A percentile compares a stretch with the other conserved stretches of the same genome.
These are phyloP conservation scores for Spinibarbus caldwelli DNA, from an alignment of 2,797 vertebrate species.

Conservation along the genomic window DNA sequence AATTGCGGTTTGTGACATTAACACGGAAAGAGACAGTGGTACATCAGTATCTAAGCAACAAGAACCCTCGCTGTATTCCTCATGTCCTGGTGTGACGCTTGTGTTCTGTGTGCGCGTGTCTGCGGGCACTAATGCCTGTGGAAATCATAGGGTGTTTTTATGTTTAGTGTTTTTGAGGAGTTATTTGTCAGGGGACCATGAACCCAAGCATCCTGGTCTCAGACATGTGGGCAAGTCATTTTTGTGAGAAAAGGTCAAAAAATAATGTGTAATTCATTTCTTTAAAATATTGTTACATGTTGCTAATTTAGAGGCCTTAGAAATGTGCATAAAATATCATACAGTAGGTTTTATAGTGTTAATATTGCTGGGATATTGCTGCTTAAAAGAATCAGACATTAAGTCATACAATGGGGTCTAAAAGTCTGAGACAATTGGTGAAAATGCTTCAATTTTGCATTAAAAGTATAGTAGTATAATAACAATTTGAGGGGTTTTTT, in stretches of 20 bases:
- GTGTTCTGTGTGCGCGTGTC: conserved; percentile 26
- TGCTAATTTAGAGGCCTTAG: neutral
- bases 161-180: conserved; percentile 17
- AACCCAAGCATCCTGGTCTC: neutral
- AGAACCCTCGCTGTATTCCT: conserved; percentile 59
- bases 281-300: neutral
- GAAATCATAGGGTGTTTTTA: conserved; percentile 33
- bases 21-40: conserved; percentile 54
- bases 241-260: neutral
- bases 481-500: neutral
- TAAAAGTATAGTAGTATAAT: neutral
- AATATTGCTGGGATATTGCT: neutral
- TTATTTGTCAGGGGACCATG: neutral
- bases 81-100: conserved; percentile 58
- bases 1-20: conserved; percentile 60
- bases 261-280: neutral
- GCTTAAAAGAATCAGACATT: neutral
- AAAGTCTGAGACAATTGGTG: neutral
- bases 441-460: neutral
- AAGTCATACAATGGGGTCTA: neutral
- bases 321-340: neutral
- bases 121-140: conserved; percentile 1
- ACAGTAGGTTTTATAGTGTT: neutral
- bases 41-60: conserved; percentile 68
- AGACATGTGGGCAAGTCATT: neutral